These are phyloP conservation scores for Brenthis hecate DNA, from an alignment of 2,888 invertebrate genomes.

Conservation along the genomic window DNA sequence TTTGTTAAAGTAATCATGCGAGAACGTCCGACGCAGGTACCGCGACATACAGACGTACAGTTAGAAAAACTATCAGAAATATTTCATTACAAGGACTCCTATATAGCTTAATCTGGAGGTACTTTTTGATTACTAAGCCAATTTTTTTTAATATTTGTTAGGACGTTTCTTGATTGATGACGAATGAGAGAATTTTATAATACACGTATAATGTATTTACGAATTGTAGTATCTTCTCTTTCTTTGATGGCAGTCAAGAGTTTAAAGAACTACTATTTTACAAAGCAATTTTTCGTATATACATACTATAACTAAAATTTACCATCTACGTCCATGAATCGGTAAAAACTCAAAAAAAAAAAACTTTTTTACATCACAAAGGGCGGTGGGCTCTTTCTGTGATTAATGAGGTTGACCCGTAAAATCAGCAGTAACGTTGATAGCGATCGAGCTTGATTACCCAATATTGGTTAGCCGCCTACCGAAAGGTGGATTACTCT, in stretches of 20 bases:
- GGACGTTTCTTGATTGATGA: too few species aligned
- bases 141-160: too few species aligned
- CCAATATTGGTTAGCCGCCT: conserved; percentile 15
- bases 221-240: too few species aligned
- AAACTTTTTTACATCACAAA: neutral
- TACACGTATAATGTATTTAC: too few species aligned
- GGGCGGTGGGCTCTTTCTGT: conserved; percentile 8
- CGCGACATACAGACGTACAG: conserved; percentile 31
- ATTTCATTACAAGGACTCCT: too few species aligned
- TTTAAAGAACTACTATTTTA: too few species aligned
- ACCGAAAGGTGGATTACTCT: conserved; percentile 6
- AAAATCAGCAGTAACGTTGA: conserved; percentile 17
- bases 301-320: neutral
- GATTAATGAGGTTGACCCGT: conserved; percentile 32
- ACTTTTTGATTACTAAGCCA: too few species aligned
- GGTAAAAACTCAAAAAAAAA: neutral
- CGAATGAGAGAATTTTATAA: too few species aligned
- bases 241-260: too few species aligned
- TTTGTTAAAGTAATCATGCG: conserved; percentile 63
- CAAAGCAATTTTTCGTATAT: too few species aligned
- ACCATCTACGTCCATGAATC: neutral
- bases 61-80: neutral
- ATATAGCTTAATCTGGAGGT: too few species aligned
- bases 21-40: conserved; percentile 56
- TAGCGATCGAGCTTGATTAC: conserved; percentile 20